These are phyloP conservation scores for Trididemnum clinides DNA, from an alignment of 23 tunicate species.

Conservation along the genomic window DNA sequence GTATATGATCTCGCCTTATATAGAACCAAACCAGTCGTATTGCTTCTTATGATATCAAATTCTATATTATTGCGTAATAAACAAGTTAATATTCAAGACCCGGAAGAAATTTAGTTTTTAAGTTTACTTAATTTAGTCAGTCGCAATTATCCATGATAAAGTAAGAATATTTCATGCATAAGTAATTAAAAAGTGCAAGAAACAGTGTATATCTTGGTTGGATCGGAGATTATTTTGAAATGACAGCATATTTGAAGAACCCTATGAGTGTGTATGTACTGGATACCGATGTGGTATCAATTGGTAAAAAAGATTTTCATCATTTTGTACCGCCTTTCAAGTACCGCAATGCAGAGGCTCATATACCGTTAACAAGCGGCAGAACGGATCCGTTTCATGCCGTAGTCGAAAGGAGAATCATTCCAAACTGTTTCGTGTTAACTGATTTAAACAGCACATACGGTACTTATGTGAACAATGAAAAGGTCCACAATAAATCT, in stretches of 20 bases:
- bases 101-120: too few relatives aligned
- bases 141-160: too few relatives aligned
- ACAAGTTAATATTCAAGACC: too few relatives aligned
- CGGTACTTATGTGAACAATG: slow-evolving; percentile 77
- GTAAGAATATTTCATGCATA: too few relatives aligned
- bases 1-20: too few relatives aligned
- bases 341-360: slow-evolving; percentile 24
- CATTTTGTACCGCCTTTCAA: neutral
- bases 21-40: too few relatives aligned
- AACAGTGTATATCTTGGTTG: too few relatives aligned
- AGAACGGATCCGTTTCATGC: slow-evolving; percentile 67
- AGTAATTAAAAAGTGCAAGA: too few relatives aligned
- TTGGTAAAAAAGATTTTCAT: slow-evolving; percentile 13
- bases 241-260: slow-evolving; percentile 46
- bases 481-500: slow-evolving; percentile 58
- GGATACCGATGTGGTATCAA: slow-evolving; percentile 50
- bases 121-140: too few relatives aligned
- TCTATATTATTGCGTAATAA: too few relatives aligned
- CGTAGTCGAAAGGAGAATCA: slow-evolving; percentile 46
- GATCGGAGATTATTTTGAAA: too few relatives aligned
- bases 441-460: slow-evolving; percentile 63
- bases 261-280: slow-evolving; percentile 40
- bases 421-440: slow-evolving; percentile 58
- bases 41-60: too few relatives aligned
- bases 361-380: slow-evolving; percentile 41